A percentile compares a stretch with the other conserved stretches of the same genome.
These are phyloP conservation scores for Hanleya hanleyi DNA, from an alignment of 2,888 invertebrate genomes.

Conservation along the genomic window DNA sequence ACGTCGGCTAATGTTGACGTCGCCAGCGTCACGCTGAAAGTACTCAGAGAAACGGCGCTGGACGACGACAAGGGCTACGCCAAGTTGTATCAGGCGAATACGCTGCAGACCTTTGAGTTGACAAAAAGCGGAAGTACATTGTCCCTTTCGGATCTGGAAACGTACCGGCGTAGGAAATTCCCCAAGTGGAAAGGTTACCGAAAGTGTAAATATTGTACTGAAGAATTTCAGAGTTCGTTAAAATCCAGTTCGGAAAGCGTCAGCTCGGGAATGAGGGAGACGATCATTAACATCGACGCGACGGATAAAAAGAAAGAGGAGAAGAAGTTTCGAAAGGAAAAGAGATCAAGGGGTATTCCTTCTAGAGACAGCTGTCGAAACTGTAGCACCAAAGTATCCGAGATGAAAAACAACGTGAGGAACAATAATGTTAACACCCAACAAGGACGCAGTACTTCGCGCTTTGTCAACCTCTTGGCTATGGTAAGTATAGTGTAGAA, in stretches of 20 bases:
- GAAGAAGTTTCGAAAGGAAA: background rate
- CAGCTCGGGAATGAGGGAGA: background rate
- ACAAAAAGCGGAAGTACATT: background rate
- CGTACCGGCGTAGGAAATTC: background rate
- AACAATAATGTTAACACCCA: background rate
- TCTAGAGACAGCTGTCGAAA: background rate
- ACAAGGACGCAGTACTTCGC: background rate
- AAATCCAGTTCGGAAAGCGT: background rate
- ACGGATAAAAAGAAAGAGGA: background rate
- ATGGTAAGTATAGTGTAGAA: conserved; percentile 3
- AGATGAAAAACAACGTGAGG: background rate
- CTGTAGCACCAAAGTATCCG: background rate
- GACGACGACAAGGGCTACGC: no score
- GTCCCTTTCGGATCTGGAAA: background rate
- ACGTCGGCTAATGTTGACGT: no score
- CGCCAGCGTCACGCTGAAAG: no score
- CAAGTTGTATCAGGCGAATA: no score
- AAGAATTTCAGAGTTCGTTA: background rate
- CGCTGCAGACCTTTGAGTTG: no score
- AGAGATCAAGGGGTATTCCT: background rate
- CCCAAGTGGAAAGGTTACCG: background rate
- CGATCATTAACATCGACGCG: background rate
- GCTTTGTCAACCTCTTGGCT: background rate
- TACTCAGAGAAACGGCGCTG: no score
- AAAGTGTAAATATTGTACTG: conserved; percentile 2